A percentile compares a stretch with the other conserved stretches of the same genome.
Evolutionary conservation across 1,140 invertebrate species (phyloP).

Genomic region (Lasioglossum albipes): DNA sequence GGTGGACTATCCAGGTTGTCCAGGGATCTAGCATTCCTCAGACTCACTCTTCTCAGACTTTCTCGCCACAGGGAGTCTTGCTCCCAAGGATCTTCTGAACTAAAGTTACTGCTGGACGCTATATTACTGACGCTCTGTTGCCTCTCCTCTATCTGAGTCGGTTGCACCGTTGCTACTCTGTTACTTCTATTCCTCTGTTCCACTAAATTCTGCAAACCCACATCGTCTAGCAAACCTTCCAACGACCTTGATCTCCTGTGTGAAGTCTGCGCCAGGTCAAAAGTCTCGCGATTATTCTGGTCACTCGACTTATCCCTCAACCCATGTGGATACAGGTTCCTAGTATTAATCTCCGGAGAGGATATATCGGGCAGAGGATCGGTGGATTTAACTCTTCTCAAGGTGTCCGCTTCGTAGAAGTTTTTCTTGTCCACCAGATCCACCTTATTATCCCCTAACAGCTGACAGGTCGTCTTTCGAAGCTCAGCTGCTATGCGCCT

Average conservation of each 20-base stretch:
- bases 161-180: slow-evolving; percentile 30
- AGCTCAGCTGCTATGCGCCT: slow-evolving; percentile 83
- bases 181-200: slow-evolving; percentile 67
- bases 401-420: slow-evolving; percentile 86
- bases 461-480: slow-evolving; percentile 84
- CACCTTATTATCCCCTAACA: slow-evolving; percentile 82
- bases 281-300: slow-evolving; percentile 35
- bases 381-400: slow-evolving; percentile 82
- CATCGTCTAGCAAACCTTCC: slow-evolving; percentile 84
- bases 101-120: slow-evolving; percentile 45
- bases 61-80: slow-evolving; percentile 91
- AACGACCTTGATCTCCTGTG: slow-evolving; percentile 82
- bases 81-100: slow-evolving; percentile 88
- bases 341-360: slow-evolving; percentile 71
- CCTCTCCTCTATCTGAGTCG: neutral
- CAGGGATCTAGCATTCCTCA: slow-evolving; percentile 89
- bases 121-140: neutral
- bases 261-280: slow-evolving; percentile 54
- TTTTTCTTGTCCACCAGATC: slow-evolving; percentile 87
- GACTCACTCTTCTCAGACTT: slow-evolving; percentile 87
- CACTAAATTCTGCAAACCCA: slow-evolving; percentile 74
- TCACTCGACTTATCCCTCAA: slow-evolving; percentile 74
- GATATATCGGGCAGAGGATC: slow-evolving; percentile 69
- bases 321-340: slow-evolving; percentile 81
- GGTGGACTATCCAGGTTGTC: slow-evolving; percentile 85